A percentile compares a stretch with the other conserved stretches of the same genome.
Conservation (phyloP, 2,113 vertebrate genomes). For the Nestor notabilis region DNA sequence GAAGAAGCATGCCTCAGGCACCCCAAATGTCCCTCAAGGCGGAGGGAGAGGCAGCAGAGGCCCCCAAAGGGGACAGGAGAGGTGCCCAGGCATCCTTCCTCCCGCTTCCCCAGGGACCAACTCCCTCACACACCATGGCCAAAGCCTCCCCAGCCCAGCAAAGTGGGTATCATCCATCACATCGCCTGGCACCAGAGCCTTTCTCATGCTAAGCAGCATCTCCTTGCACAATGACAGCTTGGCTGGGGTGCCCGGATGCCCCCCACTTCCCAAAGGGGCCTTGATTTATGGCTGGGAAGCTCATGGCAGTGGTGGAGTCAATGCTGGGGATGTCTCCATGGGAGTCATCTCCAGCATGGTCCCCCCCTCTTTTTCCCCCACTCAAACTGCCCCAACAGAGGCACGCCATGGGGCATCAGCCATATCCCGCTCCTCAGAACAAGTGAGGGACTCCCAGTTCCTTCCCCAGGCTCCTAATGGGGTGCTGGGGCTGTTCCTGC, state of each 20-base stretch:
- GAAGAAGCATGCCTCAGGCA: neutral
- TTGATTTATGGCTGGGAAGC: slow-evolving; percentile 69
- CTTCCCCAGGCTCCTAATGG: neutral
- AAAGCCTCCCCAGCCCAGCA: slow-evolving; percentile 23
- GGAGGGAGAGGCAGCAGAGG: neutral
- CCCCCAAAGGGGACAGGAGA: fast-evolving
- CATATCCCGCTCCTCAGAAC: neutral
- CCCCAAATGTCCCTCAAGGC: neutral
- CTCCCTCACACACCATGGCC: neutral
- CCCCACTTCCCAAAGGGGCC: slow-evolving; percentile 22
- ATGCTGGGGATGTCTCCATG: neutral
- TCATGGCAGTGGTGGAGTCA: fast-evolving
- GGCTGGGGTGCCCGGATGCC: slow-evolving; percentile 58
- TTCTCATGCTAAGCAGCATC: slow-evolving; percentile 69
- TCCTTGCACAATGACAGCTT: slow-evolving; percentile 55
- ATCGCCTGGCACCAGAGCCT: slow-evolving; percentile 12
- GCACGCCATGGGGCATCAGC: neutral
- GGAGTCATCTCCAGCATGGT: neutral
- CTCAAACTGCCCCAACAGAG: neutral
- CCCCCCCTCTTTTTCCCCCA: neutral
- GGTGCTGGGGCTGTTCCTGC: neutral
- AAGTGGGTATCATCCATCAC: slow-evolving; percentile 56
- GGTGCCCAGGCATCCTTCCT: neutral
- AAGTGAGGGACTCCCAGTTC: neutral
- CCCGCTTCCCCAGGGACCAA: neutral